phyloP scores from a whole-genome alignment of 1,140 invertebrate species.

The Caenorhabditis remanei region DNA sequence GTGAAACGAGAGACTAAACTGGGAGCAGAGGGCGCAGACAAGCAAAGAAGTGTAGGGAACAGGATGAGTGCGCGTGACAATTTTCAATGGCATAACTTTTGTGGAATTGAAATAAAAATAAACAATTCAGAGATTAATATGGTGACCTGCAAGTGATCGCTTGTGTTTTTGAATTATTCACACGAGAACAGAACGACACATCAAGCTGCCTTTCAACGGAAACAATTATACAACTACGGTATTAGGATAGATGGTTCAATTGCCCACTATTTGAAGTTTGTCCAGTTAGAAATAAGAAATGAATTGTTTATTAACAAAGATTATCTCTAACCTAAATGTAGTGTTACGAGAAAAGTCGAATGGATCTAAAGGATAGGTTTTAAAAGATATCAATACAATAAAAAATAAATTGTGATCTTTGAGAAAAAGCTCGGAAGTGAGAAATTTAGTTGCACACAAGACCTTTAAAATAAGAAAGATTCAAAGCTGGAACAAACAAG shows the following conservation, averaged over 20 bases:
- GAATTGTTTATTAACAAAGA: background rate
- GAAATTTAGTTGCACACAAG: conserved; percentile 24
- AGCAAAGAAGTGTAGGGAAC: background rate
- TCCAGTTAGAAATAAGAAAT: background rate
- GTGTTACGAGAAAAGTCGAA: background rate
- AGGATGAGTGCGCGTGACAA: conserved; percentile 23
- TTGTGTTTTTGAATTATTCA: background rate
- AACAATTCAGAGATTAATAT: conserved; percentile 23
- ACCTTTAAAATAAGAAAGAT: background rate
- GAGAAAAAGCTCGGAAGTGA: conserved; percentile 8
- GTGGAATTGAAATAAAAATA: background rate
- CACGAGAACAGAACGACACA: background rate
- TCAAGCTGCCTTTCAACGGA: background rate
- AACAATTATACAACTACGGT: background rate
- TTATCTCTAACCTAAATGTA: background rate
- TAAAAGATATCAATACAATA: background rate
- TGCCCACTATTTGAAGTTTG: background rate
- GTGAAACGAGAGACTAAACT: conserved; percentile 29
- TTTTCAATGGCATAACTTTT: conserved; percentile 12
- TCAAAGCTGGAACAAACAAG: conserved; percentile 15
- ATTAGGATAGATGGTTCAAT: background rate
- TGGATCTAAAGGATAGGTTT: background rate
- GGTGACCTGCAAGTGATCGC: background rate
- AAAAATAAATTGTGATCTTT: background rate
- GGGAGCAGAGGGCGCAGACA: conserved; percentile 15